A percentile compares a stretch with the other conserved stretches of the same genome.
Evolutionary conservation across 2,888 invertebrate species (phyloP).

Genomic region (Eristalis arbustorum): DNA sequence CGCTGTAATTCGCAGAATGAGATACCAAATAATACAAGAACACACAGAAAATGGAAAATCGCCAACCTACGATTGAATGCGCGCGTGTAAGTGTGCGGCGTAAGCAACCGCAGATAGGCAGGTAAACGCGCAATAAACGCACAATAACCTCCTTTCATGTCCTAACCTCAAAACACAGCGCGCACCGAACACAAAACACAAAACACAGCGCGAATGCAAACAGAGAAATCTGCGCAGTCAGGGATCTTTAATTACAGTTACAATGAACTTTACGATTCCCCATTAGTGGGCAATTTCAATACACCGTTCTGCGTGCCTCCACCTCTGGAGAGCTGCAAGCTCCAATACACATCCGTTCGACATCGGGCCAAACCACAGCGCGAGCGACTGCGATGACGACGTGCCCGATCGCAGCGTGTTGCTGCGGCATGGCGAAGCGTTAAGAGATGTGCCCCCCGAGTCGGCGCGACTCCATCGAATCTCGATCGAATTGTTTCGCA

Average conservation of each 20-base stretch:
- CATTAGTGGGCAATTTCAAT: slow-evolving; percentile 68
- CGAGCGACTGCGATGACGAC: slow-evolving; percentile 1
- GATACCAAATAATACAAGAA: slow-evolving; percentile 32
- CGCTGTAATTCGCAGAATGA: slow-evolving; percentile 5
- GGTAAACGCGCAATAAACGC: slow-evolving; percentile 55
- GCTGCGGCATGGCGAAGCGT: slow-evolving; percentile 19
- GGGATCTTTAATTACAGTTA: slow-evolving; percentile 70
- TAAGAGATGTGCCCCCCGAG: slow-evolving; percentile 44
- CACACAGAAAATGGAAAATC: slow-evolving; percentile 31
- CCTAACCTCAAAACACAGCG: slow-evolving; percentile 51
- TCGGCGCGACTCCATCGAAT: slow-evolving; percentile 45
- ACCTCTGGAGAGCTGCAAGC: slow-evolving; percentile 33
- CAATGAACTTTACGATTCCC: slow-evolving; percentile 68
- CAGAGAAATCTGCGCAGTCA: slow-evolving; percentile 65
- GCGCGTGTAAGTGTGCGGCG: slow-evolving; percentile 4
- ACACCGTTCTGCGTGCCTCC: slow-evolving; percentile 32
- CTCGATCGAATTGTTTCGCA: slow-evolving; percentile 66
- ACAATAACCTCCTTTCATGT: slow-evolving; percentile 69
- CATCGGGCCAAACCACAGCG: slow-evolving; percentile 34
- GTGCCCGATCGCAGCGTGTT: slow-evolving; percentile 17
- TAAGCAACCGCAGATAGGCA: slow-evolving; percentile 27
- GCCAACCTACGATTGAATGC: slow-evolving; percentile 10
- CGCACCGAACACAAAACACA: slow-evolving; percentile 4
- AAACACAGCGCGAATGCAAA: slow-evolving; percentile 56
- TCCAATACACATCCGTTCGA: slow-evolving; percentile 42